Evolutionary conservation across 37 sponge, comb jelly and placozoan genomes (phyloP), one percentile per base, ranked within the genome.

Genomic region (Dysidea cf. avara): DNA sequence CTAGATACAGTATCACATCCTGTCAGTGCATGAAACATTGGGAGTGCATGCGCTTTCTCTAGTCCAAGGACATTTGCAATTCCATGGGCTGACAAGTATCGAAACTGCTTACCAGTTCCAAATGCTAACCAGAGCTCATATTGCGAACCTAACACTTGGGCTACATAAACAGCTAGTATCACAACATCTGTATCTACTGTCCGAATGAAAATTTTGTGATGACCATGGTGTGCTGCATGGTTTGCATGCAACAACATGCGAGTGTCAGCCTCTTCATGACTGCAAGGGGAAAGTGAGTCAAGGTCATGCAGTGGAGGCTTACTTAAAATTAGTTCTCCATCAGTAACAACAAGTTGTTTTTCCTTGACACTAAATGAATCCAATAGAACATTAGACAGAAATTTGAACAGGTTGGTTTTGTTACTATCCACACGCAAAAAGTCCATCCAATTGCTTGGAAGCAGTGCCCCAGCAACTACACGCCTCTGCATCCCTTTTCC

Each of bases 241-340:
- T n/a, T n/a, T n/a, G n/a, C n/a, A n/a, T n/a, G n/a, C n/a, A n/a
- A n/a, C n/a, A n/a, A n/a, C n/a, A n/a, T n/a, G n/a, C n/a, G n/a
- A 11, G 29, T 50, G 14, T 78, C 79, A 24, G 79, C 68, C 16
- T 78, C 79, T 53, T 78, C 78, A 77, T 77, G 78, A 36, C 49
- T 77, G 67, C 79, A 78, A 52, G 53, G 65, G 3, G 75, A 6
- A 2, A 59, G 75, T 74, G n/a, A n/a, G n/a, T n/a, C n/a, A n/a
- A n/a, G n/a, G n/a, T n/a, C n/a, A n/a, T n/a, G n/a, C n/a, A n/a
- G n/a, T n/a, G n/a, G n/a, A n/a, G n/a, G n/a, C n/a, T n/a, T n/a
- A n/a, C n/a, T n/a, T n/a, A n/a, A n/a, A n/a, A n/a, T n/a, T n/a
- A n/a, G n/a, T 24, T 49, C 53, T 69, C 53, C 70, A 49, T 46